Evolutionary conservation across 2,888 invertebrate species (phyloP).

Genomic region (Megaustenia siamemsis): DNA sequence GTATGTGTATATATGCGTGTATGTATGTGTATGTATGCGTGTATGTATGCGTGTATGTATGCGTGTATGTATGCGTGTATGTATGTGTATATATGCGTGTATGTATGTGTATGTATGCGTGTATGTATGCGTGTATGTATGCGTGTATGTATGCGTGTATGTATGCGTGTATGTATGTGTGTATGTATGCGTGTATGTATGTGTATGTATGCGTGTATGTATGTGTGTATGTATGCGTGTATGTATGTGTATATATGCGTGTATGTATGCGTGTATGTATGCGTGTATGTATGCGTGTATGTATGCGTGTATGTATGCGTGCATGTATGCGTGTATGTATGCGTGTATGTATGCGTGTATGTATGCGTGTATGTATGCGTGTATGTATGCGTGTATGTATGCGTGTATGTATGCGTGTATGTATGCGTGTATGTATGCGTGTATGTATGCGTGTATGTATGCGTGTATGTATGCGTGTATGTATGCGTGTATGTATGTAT

Average conservation of each 20-base stretch:
- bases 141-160: neutral
- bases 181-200: neutral
- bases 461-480: neutral
- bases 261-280: neutral
- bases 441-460: neutral
- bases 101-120: neutral
- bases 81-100: neutral
- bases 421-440: neutral
- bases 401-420: neutral
- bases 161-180: neutral
- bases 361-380: neutral
- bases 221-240: neutral
- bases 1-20: too few relatives aligned
- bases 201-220: slow-evolving; percentile 1
- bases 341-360: neutral
- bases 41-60: neutral
- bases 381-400: neutral
- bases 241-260: neutral
- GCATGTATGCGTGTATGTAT: neutral
- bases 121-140: neutral
- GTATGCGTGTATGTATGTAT: neutral
- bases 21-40: too few relatives aligned
- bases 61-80: neutral
- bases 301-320: neutral
- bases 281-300: neutral